Percentiles rank a stretch among this genome's conserved stretches.
phyloP scores from a whole-genome alignment of 2,797 vertebrate species.

The Leptatherina wallacei region DNA sequence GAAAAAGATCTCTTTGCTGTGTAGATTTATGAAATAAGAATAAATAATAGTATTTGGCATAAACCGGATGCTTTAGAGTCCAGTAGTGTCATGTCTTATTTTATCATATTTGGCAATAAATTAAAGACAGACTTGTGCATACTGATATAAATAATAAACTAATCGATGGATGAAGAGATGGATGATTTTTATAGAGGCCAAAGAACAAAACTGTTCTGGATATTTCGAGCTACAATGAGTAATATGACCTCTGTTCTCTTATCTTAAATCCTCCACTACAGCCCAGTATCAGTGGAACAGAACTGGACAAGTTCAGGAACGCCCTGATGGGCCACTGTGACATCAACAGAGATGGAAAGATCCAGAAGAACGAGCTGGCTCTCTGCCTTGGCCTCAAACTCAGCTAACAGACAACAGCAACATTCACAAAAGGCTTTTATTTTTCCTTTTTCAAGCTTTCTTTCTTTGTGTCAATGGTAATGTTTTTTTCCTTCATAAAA shows the following conservation, averaged over 20 bases:
- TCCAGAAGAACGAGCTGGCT: conserved; percentile 94
- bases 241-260: conserved; percentile 30
- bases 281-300: conserved; percentile 90
- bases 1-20: no score
- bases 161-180: not conserved
- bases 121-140: no score
- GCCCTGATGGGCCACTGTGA: conserved; percentile 92
- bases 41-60: no score
- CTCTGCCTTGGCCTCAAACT: conserved; percentile 92
- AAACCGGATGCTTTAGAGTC: not conserved
- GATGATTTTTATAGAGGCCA: not conserved
- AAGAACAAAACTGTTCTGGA: not conserved
- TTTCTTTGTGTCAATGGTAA: not conserved
- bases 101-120: no score
- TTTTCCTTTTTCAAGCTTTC: not conserved
- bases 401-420: conserved; percentile 61
- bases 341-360: conserved; percentile 92
- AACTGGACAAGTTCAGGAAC: conserved; percentile 91
- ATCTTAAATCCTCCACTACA: conserved; percentile 46
- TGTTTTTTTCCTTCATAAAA: not conserved
- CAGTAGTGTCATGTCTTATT: not conserved
- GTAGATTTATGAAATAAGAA: no score
- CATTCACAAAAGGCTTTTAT: fast-evolving
- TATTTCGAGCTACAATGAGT: not conserved
- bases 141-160: no score